These are phyloP conservation scores for Araneus ventricosus DNA, from an alignment of 1,140 invertebrate species.

Conservation along the genomic window DNA sequence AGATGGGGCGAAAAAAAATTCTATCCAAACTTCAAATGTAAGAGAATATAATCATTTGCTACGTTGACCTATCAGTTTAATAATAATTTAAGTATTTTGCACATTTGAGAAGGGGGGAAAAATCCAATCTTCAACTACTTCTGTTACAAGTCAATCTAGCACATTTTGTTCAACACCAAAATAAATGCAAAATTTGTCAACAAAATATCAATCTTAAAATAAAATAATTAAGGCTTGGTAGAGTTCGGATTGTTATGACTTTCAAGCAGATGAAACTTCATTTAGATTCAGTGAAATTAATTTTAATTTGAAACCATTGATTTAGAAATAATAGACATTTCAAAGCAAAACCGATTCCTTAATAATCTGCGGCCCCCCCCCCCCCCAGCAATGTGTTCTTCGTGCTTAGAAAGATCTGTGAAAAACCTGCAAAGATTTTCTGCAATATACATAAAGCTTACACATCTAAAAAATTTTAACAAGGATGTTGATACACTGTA, in stretches of 20 bases:
- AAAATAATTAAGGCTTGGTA: constrained; percentile 59
- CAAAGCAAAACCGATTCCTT: neutral
- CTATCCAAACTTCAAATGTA: neutral
- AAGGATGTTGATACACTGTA: too few relatives aligned
- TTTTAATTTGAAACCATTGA: neutral
- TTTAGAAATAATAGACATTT: neutral
- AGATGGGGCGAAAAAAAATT: neutral
- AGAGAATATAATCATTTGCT: neutral
- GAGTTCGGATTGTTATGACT: neutral
- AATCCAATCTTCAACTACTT: neutral
- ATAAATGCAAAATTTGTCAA: neutral
- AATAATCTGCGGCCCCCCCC: neutral
- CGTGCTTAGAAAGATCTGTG: too few relatives aligned
- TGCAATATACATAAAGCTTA: too few relatives aligned
- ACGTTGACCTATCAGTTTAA: neutral
- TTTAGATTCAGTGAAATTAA: too few relatives aligned
- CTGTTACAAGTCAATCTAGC: neutral
- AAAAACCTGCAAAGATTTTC: too few relatives aligned
- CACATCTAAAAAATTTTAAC: too few relatives aligned
- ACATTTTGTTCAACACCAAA: constrained; percentile 10
- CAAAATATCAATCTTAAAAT: constrained; percentile 28
- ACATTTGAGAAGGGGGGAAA: neutral
- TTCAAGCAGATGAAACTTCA: neutral
- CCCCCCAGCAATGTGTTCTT: neutral
- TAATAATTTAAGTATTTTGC: constrained; percentile 5